Evolutionary conservation across 2,113 vertebrate species (phyloP).

Genomic region (Chrysochloris asiatica): DNA sequence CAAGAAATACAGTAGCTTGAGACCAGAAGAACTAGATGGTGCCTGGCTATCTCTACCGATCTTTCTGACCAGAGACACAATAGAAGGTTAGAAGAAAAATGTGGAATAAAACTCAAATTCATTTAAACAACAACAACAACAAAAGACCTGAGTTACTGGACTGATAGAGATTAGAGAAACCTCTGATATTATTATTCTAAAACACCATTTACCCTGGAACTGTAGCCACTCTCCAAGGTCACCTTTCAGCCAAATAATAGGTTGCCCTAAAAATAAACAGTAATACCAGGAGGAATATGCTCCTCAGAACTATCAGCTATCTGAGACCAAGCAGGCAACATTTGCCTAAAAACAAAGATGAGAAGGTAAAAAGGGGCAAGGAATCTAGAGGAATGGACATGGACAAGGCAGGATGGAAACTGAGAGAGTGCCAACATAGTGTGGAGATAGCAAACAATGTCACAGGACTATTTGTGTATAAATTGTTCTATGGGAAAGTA

Average conservation of each 20-base stretch:
- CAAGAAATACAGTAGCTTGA: no score
- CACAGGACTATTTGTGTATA: not conserved
- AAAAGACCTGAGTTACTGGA: no score
- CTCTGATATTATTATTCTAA: not conserved
- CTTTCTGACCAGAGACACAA: no score
- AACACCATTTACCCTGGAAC: not conserved
- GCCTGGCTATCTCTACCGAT: no score
- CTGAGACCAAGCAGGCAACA: not conserved
- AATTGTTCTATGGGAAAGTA: not conserved
- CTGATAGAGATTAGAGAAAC: not conserved
- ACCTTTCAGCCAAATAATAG: not conserved
- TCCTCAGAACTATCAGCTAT: not conserved
- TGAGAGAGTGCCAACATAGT: not conserved
- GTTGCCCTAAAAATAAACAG: not conserved
- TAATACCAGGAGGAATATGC: not conserved
- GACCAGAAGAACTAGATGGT: no score
- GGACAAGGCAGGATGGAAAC: not conserved
- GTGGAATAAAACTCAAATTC: no score
- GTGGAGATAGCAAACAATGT: not conserved
- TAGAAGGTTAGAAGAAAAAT: no score
- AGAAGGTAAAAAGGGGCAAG: not conserved
- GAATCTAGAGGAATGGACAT: not conserved
- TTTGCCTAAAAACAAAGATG: not conserved
- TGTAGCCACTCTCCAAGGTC: not conserved
- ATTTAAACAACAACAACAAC: no score